These are phyloP conservation scores for Ctenosaura bakeri DNA, from an alignment of 2,797 vertebrate genomes.

Conservation along the genomic window DNA sequence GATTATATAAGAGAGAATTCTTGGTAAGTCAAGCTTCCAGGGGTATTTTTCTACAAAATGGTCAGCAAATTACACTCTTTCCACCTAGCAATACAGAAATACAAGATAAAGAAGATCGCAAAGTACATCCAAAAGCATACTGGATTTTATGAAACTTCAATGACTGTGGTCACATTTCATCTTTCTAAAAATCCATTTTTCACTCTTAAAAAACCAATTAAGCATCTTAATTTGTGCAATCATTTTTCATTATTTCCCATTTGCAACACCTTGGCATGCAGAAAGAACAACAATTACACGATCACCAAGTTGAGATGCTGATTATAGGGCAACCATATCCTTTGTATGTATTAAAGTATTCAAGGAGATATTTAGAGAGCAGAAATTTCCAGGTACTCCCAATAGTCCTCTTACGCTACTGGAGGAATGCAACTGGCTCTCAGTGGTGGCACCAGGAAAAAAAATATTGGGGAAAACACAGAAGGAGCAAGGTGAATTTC, in stretches of 20 bases:
- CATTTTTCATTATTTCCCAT: background rate
- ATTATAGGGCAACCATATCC: background rate
- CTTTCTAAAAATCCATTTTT: background rate
- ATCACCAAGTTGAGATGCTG: background rate
- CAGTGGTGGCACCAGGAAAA: no score
- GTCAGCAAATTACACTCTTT: constrained; percentile 36
- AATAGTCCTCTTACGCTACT: background rate
- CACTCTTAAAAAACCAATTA: background rate
- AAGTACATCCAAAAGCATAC: background rate
- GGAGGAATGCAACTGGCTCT: background rate
- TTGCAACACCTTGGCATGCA: background rate
- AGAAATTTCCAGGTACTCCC: background rate
- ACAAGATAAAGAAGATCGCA: constrained; percentile 18
- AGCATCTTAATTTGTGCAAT: background rate
- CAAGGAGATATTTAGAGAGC: background rate
- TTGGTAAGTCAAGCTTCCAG: constrained; percentile 30
- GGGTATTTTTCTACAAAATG: constrained; percentile 19
- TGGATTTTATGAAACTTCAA: background rate
- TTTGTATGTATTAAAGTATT: background rate
- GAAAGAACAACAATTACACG: background rate
- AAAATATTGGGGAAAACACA: no score
- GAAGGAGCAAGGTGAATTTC: no score
- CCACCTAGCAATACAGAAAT: background rate
- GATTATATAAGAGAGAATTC: constrained; percentile 19
- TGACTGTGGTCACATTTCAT: background rate